Percentiles rank a stretch among this genome's conserved stretches.
Evolutionary conservation across 2,797 vertebrate genomes (phyloP).

Genomic region (Scomberomorus guttatus): DNA sequence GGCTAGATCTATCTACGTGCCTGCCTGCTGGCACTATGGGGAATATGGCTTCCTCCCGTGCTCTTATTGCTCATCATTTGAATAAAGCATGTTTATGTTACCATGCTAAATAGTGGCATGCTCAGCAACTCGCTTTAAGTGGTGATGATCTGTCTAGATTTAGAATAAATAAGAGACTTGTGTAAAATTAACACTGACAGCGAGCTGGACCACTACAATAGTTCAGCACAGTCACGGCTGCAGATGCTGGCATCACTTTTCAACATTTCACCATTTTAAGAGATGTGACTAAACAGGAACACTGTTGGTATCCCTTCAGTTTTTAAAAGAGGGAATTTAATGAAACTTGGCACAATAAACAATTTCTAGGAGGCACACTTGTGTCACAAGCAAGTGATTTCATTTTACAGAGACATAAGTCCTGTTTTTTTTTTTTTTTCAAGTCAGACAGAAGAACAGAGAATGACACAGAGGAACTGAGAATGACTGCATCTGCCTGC

Average conservation of each 20-base stretch:
- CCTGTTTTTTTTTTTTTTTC: constrained; percentile 47
- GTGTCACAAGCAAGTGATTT: constrained; percentile 57
- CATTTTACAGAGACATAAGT: constrained; percentile 47
- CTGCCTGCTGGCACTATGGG: constrained; percentile 73
- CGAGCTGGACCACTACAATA: constrained; percentile 27
- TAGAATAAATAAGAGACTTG: constrained; percentile 43
- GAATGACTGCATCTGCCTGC: constrained; percentile 64
- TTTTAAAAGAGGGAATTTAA: constrained; percentile 34
- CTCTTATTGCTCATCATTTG: constrained; percentile 66
- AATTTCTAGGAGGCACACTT: constrained; percentile 44
- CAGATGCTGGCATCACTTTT: constrained; percentile 50
- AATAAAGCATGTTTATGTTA: constrained; percentile 75
- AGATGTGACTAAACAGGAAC: constrained; percentile 29
- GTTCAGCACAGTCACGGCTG: constrained; percentile 15
- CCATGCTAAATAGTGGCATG: constrained; percentile 56
- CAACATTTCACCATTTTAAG: constrained; percentile 34
- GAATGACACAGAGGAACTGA: constrained; percentile 60
- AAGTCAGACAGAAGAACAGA: constrained; percentile 54
- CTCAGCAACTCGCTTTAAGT: constrained; percentile 63
- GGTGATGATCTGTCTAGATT: constrained; percentile 59
- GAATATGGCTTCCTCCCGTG: constrained; percentile 65
- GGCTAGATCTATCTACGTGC: constrained; percentile 67
- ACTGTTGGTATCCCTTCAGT: constrained; percentile 12
- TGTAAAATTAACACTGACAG: constrained; percentile 40
- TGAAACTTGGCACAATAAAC: constrained; percentile 35